Evolutionary conservation across 23 tunicate genomes (phyloP), one percentile per base, ranked within the genome.

Genomic region (Ciona savignyi): DNA sequence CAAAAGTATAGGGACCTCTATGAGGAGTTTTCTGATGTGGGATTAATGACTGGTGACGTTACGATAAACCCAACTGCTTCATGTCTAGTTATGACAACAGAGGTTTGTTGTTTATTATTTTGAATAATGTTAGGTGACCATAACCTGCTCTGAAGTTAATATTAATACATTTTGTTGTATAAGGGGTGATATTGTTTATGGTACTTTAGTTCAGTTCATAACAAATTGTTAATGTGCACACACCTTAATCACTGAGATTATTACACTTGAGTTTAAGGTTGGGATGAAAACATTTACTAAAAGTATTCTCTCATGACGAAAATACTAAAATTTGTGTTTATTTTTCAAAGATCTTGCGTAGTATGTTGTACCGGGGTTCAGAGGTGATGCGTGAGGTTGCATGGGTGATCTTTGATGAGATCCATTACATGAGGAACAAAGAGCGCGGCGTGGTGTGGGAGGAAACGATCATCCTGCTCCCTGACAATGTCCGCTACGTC

Each of bases 381-480:
- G 97, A 90, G 75, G 82, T 90, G 3, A 90, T 90, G 97, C 70
- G 97, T 2, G 97, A 90, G 35, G 97, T 90, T 32, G 90, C 80
- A n/a, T 90, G 97, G 97, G 97, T 90, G 22, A 81, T 90, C 1
- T 90, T 90, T 84, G 97, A 90, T 75, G 97, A 90, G 49, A 90
- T 90, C 30, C 97, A 90, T 70, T 90, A 90, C 97, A 90, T 90
- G 97, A 79, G 97, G 72, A 80, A 90, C 79, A 83, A 88, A 62
- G 90, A 84, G 61, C 68, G 97, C 34, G 97, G 97, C 4, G 97
- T 90, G 15, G 97, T 90, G 0, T 90, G 97, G 97, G 97, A 90
- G 68, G 97, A 90, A 66, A 90, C 97, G 0, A 90, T 90, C 63
- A 90, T 90, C 29, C 62, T 90, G 68, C 82, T 90, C 9, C 97